Base-by-base conservation (phyloP, 1,140 invertebrate species). In the Vanessa atalanta region DNA sequence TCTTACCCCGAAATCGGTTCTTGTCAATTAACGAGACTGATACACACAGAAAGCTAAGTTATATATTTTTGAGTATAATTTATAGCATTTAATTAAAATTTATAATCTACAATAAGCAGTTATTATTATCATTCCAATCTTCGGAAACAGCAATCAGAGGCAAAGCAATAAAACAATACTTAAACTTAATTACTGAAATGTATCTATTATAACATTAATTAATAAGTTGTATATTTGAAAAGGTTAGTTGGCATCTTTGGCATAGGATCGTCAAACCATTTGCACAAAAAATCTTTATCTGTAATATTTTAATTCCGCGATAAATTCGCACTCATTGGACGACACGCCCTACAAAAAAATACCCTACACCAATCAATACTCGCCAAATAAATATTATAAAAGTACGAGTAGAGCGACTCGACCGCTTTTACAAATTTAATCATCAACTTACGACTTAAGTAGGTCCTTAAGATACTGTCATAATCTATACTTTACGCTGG, bases 381-480 rank as follows among this genome's bases (percentile, higher is more conserved):
- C 48, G 55, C 26, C 26, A 66, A 50, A 73, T 53, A 31, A 73
- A 23, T 43, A 66, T 71, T 67, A 73, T 73, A 50, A 70, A 47
- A 53, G 43, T 26, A 43, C 6, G 37, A 31, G 66, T 51, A 16
- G 55, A 57, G n/a, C 12, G 13, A 23, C 50, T 15, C 47, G 47
- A 65, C 66, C 47, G 73, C 76, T 79, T 78, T 75, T 81, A 79
- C 75, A 69, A 75, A 73, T 75, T 79, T 75, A 77, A 76, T 79
- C 74, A 72, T 75, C 72, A 70, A 65, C 61, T 75, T 70, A 80
- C 72, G 50, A 55, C 65, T 73, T 65, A 79, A 73, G 77, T 77
- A 73, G 70, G 73, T 78, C 64, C 70, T 66, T 61, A 74, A 79
- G 70, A 77, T 77, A 77, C 75, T 72, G 75, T 79, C 78, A 76